Base-by-base conservation (phyloP, 2,113 vertebrate species). In the Heterotilapia buettikoferi region DNA sequence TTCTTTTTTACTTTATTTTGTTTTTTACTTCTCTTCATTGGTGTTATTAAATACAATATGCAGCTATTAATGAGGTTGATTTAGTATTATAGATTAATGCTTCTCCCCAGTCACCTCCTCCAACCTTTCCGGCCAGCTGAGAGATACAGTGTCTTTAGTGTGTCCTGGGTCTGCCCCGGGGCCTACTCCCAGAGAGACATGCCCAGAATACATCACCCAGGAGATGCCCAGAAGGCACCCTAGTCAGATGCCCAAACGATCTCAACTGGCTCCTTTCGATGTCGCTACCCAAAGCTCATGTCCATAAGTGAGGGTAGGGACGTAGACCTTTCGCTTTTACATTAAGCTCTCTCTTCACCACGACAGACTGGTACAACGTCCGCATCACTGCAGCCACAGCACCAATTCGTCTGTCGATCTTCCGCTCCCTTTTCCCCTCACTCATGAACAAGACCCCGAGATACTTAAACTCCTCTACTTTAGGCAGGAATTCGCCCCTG, bases 291-390 rank as follows among this genome's bases (percentile, higher is more conserved):
- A 61, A 31, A 61, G 29, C 26, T 61, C 31, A 9, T 6, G 29
- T 33, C 57, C 16, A 6, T 18, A 61, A 5, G 19, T 6, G 29
- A 61, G 57, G 29, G 57, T 33, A 61, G 57, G 29, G 2, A 61
- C 2, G 2, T 19, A 61, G 16, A 33, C 29, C 57, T 33, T 19
- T 33, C 16, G 33, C 57, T 33, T 61, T 61, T 33, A 61, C 1
- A 2, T 33, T 61, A 18, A 19, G 57, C 16, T 61, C 3, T 61
- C 5, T 33, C 59, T 19, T 61, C 59, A 61, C 29, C 29, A 63
- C 0, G 0, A 19, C 16, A 33, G 16, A 1, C 29, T 33, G 29
- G 57, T 61, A 33, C 29, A 61, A 61, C 0, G 16, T 61, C 59
- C 1, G 0, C 29, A 19, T 61, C 59, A 33, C 59, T 61, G 59